phyloP scores from a whole-genome alignment of 1,140 invertebrate species.

The Apolygus lucorum region DNA sequence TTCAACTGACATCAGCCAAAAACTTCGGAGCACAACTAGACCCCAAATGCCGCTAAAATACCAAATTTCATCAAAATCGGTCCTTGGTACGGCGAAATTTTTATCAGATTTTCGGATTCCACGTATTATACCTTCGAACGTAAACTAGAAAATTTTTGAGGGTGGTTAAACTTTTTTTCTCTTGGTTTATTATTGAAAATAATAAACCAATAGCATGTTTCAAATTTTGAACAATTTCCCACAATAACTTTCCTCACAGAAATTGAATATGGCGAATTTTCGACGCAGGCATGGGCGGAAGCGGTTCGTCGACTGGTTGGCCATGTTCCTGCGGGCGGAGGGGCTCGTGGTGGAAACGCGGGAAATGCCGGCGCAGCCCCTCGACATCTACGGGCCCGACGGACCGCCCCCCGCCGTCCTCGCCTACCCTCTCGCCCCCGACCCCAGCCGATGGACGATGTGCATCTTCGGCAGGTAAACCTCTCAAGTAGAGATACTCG shows the following conservation, averaged over 20 bases:
- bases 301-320: slow-evolving; percentile 8
- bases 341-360: background rate
- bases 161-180: background rate
- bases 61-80: too few relatives aligned
- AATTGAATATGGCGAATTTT: background rate
- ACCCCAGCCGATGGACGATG: slow-evolving; percentile 4
- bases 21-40: too few relatives aligned
- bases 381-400: slow-evolving; percentile 5
- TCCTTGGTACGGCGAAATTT: too few relatives aligned
- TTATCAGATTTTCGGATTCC: too few relatives aligned
- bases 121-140: too few relatives aligned
- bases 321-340: background rate
- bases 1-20: too few relatives aligned
- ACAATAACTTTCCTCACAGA: background rate
- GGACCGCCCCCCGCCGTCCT: background rate
- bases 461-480: slow-evolving; percentile 14
- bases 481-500: background rate
- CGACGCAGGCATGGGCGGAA: slow-evolving; percentile 6
- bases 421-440: background rate
- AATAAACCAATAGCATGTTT: background rate
- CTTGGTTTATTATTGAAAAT: background rate
- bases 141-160: too few relatives aligned
- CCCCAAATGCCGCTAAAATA: too few relatives aligned
- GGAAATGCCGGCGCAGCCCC: slow-evolving; percentile 1
- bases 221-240: background rate